phyloP scores from a whole-genome alignment of 1,140 invertebrate genomes.

The Chionoecetes opilio region DNA sequence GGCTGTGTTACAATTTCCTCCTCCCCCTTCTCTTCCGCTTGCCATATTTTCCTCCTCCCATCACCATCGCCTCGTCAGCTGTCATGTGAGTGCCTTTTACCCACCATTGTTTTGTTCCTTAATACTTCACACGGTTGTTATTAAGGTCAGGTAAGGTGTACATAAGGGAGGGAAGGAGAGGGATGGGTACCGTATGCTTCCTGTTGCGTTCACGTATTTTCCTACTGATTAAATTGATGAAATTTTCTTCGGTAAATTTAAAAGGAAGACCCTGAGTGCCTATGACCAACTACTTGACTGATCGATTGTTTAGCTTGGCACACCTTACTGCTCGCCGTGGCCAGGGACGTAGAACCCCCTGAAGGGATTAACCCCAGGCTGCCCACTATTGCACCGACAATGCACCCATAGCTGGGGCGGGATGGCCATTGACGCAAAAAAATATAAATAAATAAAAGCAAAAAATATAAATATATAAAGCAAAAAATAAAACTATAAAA shows the following conservation, averaged over 20 bases:
- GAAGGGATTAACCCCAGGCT: too few relatives aligned
- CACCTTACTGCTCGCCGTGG: too few relatives aligned
- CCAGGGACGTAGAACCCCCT: too few relatives aligned
- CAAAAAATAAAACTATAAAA: not conserved
- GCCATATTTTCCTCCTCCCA: not conserved
- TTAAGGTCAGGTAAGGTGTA: not conserved
- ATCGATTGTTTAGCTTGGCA: not conserved
- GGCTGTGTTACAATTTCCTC: too few relatives aligned
- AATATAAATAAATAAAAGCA: too few relatives aligned
- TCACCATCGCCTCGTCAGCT: not conserved
- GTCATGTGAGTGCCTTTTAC: conserved; percentile 37
- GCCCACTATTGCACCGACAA: too few relatives aligned
- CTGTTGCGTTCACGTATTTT: not conserved
- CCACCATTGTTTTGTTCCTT: not conserved
- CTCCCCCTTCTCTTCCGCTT: not conserved
- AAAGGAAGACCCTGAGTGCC: not conserved
- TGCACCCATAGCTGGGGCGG: too few relatives aligned
- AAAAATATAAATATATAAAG: not conserved
- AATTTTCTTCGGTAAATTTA: not conserved
- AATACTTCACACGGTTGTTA: not conserved
- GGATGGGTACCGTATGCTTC: not conserved
- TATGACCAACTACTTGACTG: not conserved
- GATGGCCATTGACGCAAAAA: too few relatives aligned
- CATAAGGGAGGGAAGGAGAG: too few relatives aligned
- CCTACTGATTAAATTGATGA: not conserved